phyloP scores from a whole-genome alignment of 2,797 vertebrate species.

The Cyclura pinguis region DNA sequence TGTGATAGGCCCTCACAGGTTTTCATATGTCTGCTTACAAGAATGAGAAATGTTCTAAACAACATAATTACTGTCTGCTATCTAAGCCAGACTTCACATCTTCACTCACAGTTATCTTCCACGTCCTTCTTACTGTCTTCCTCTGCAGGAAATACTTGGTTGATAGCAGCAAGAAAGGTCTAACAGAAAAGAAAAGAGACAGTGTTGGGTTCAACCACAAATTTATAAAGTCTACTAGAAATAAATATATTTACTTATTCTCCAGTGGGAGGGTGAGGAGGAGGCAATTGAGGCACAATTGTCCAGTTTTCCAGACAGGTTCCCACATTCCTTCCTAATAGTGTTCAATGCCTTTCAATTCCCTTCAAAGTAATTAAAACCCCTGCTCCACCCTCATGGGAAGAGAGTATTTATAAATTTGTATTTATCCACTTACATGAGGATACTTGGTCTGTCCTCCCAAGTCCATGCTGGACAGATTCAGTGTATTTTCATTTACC shows the following conservation, averaged over 20 bases:
- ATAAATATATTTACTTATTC: not conserved
- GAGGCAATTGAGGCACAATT: not conserved
- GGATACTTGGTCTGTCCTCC: not conserved
- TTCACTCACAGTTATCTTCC: conserved; percentile 95
- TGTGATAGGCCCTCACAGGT: not conserved
- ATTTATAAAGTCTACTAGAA: conserved; percentile 1
- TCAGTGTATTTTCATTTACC: not conserved
- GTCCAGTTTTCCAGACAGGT: not conserved
- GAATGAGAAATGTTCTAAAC: conserved; percentile 39
- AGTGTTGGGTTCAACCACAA: conserved; percentile 42
- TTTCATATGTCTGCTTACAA: not conserved
- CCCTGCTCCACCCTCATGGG: no score
- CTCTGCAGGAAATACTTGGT: conserved; percentile 96
- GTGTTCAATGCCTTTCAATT: not conserved
- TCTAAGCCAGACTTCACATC: conserved; percentile 33
- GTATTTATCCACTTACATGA: no score
- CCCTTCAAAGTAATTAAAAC: not conserved
- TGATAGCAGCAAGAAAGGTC: conserved; percentile 91
- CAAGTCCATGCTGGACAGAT: no score
- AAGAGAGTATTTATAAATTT: not conserved
- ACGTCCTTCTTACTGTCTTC: conserved; percentile 96
- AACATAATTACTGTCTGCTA: conserved; percentile 23
- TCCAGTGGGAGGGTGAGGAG: not conserved
- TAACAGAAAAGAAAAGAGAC: conserved; percentile 46
- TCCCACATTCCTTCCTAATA: not conserved